Evolutionary conservation across 2,888 invertebrate genomes (phyloP), one percentile per base, ranked within the genome.

Genomic region (Phyllotreta cruciferae): DNA sequence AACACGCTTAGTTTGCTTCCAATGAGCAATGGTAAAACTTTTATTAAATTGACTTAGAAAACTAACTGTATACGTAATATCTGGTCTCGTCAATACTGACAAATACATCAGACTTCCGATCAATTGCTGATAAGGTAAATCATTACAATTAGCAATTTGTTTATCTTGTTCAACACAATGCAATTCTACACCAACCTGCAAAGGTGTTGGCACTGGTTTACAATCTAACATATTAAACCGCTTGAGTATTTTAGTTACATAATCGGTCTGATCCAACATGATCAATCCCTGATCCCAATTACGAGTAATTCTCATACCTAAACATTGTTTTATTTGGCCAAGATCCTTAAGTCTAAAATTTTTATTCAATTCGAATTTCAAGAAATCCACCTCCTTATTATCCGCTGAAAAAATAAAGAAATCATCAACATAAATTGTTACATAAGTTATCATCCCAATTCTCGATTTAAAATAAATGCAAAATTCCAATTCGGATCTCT

Each of bases 11-110:
- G 57, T 49, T 45, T 34, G 24, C 44, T 56, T 53, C 62, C 71
- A 73, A 63, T 72, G 70, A 42, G 6, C 41, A 49, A 69, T 49
- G 54, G 42, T 56, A 66, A 68, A 50, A 45, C 45, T 37, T 36
- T 57, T 64, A 60, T 68, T 66, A 36, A 66, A 68, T 39, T 69
- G 62, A 53, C 67, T 64, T 10, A 69, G 53, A 62, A 58, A 71
- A 60, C 71, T 70, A n/a, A 70, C 56, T 10, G 53, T 9, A 62
- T 56, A 69, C 10, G 66, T 14, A 13, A 72, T 72, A 50, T 72
- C 73, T 4, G 73, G 70, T 7, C 71, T 53, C n/a, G 68, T 71
- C 8, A 66, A 42, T 14, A 64, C 62, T 1, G 62, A 45, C 24
- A 64, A 45, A 50, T 62, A 65, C 62, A 58, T 62, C 0, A 70